Base-by-base conservation (phyloP, 37 sponge, comb jelly and placozoan genomes). In the Oopsacas minuta region DNA sequence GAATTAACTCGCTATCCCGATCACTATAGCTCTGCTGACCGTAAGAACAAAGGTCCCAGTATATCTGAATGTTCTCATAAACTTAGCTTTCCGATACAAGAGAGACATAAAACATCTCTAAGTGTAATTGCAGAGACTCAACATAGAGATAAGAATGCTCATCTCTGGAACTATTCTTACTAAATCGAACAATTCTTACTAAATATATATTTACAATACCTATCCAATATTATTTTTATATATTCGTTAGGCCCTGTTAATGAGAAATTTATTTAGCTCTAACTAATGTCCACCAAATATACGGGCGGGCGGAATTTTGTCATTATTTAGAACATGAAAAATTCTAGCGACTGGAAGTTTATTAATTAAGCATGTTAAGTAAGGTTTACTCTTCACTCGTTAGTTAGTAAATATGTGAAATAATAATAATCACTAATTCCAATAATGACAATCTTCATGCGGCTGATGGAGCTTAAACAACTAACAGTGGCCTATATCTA, bases 1-100 rank as follows among this genome's bases (percentile, higher is more conserved):
- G 75, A 61, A n/a, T 25, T 61, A 10, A 61, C 75, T 61, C 75
- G 75, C 75, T 61, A 61, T 61, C 75, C 75, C 30, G 30, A 61
- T 10, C 75, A 61, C 30, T 61, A 61, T 12, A n/a, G 28, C 5
- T 10, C 7, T n/a, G 75, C 22, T 25, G 22, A 25, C 28, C 20
- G 75, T 7, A 61, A 61, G 30, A 12, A 25, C 1, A 61, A 61
- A n/a, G 75, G 75, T 25, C 75, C 75, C 7, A 32, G 32, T 3
- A n/a, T 61, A 5, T 61, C 75, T 12, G 75, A 61, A 25, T 32
- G 30, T 61, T 61, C 75, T n/a, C 75, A 61, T 12, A 61, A 61
- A 61, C 75, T 61, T 3, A 61, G 20, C 22, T 61, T 61, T 34
- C 75, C 75, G 5, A 10, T 61, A 32, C 17, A 61, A 61, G 75